phyloP scores from a whole-genome alignment of 1,140 invertebrate species.

The Gerris buenoi region DNA sequence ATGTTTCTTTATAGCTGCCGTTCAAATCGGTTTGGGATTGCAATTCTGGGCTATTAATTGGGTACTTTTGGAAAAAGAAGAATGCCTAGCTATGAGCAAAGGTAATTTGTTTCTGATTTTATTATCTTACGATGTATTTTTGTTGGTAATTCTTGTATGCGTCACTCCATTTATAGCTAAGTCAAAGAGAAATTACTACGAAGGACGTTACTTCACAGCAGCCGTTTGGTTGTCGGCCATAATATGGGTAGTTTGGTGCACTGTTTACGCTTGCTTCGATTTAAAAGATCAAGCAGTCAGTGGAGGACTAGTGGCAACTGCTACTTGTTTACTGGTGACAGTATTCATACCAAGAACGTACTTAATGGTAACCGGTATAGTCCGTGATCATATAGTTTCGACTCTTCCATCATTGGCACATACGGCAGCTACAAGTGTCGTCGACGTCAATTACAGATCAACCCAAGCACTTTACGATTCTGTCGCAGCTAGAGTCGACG shows the following conservation, averaged over 20 bases:
- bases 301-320: conserved; percentile 25
- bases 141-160: conserved; percentile 35
- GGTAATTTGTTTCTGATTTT: conserved; percentile 19
- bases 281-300: conserved; percentile 18
- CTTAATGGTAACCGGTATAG: conserved; percentile 34
- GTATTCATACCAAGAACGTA: conserved; percentile 42
- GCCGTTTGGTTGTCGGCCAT: conserved; percentile 32
- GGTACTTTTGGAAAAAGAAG: conserved; percentile 23
- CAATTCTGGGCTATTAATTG: conserved; percentile 31
- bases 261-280: conserved; percentile 27
- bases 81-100: conserved; percentile 17
- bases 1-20: conserved; percentile 38
- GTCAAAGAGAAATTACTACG: conserved; percentile 41
- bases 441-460: conserved; percentile 25
- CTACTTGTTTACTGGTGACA: conserved; percentile 35
- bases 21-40: conserved; percentile 33
- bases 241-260: conserved; percentile 38
- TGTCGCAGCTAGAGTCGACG: conserved; percentile 20
- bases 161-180: conserved; percentile 35
- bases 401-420: conserved; percentile 21
- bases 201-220: conserved; percentile 38
- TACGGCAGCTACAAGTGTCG: conserved; percentile 17
- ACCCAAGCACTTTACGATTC: conserved; percentile 29
- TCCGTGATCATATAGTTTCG: conserved; percentile 27
- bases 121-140: conserved; percentile 37